A percentile compares a stretch with the other conserved stretches of the same genome.
Evolutionary conservation across 2,797 vertebrate species (phyloP).

Genomic region (Enteromius mattozi): DNA sequence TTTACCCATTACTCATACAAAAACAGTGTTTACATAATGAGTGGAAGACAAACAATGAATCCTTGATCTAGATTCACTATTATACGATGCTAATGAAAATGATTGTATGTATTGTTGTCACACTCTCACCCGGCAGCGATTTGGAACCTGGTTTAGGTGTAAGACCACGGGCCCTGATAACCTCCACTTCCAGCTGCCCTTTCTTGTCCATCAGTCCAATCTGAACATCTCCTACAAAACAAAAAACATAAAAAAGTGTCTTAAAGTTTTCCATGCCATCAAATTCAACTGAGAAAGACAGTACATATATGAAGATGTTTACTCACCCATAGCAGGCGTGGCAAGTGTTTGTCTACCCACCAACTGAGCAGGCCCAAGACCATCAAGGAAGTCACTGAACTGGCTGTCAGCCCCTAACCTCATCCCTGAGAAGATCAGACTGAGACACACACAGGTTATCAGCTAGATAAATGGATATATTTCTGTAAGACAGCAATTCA

Average conservation of each 20-base stretch:
- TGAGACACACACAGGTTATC: slow-evolving; percentile 67
- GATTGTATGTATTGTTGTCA: neutral
- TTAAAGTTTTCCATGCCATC: neutral
- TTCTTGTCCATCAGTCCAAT: slow-evolving; percentile 98
- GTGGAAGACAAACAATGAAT: neutral
- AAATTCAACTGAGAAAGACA: neutral
- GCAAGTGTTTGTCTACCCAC: slow-evolving; percentile 97
- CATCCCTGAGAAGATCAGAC: slow-evolving; percentile 97
- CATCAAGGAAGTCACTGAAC: slow-evolving; percentile 98
- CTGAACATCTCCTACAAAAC: slow-evolving; percentile 90
- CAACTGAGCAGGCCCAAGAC: slow-evolving; percentile 94
- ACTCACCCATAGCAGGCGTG: slow-evolving; percentile 96
- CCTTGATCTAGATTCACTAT: neutral
- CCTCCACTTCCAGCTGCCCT: slow-evolving; percentile 96
- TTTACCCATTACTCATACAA: neutral
- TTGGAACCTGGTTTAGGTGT: slow-evolving; percentile 97
- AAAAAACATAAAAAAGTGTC: neutral
- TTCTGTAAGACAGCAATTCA: neutral
- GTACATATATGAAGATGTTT: neutral
- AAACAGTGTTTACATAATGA: neutral
- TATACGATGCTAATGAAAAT: neutral
- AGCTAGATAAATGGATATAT: slow-evolving; percentile 38
- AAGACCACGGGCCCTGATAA: slow-evolving; percentile 97
- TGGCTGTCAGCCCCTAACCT: slow-evolving; percentile 95
- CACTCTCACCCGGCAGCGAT: slow-evolving; percentile 91